Evolutionary conservation across 2,888 invertebrate genomes (phyloP).

Genomic region (Griposia aprilina): DNA sequence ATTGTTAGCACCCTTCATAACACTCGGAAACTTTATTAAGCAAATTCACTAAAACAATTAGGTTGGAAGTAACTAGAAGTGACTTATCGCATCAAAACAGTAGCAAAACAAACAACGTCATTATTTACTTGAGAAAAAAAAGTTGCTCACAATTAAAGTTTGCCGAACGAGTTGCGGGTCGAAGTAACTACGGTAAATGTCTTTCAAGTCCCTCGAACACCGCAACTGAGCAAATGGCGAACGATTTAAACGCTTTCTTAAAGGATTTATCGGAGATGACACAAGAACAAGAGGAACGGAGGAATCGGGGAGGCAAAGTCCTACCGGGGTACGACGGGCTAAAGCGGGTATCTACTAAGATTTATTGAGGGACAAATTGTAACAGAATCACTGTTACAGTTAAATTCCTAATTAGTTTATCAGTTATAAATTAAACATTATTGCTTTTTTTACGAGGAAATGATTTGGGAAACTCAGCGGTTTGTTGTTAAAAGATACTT

Average conservation of each 20-base stretch:
- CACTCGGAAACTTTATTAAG: slow-evolving; percentile 52
- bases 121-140: slow-evolving; percentile 56
- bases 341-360: slow-evolving; percentile 65
- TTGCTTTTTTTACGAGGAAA: slow-evolving; percentile 42
- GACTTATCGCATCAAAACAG: slow-evolving; percentile 48
- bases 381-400: slow-evolving; percentile 69
- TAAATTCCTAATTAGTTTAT: slow-evolving; percentile 71
- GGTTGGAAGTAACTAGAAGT: slow-evolving; percentile 45
- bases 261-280: slow-evolving; percentile 71
- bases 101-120: slow-evolving; percentile 47
- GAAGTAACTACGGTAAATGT: slow-evolving; percentile 61
- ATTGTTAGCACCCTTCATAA: slow-evolving; percentile 60
- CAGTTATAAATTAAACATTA: slow-evolving; percentile 67
- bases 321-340: slow-evolving; percentile 64
- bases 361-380: slow-evolving; percentile 75
- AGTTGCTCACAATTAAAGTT: slow-evolving; percentile 60
- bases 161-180: slow-evolving; percentile 49
- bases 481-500: not conserved
- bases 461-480: slow-evolving; percentile 21
- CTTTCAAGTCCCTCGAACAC: slow-evolving; percentile 61
- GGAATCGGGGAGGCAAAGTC: slow-evolving; percentile 63
- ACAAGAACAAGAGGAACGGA: slow-evolving; percentile 68
- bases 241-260: slow-evolving; percentile 69
- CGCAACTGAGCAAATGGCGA: slow-evolving; percentile 67
- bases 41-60: slow-evolving; percentile 46